Evolutionary conservation across 1,140 invertebrate species (phyloP), one percentile per base, ranked within the genome.

Genomic region (Trichonephila clavata): DNA sequence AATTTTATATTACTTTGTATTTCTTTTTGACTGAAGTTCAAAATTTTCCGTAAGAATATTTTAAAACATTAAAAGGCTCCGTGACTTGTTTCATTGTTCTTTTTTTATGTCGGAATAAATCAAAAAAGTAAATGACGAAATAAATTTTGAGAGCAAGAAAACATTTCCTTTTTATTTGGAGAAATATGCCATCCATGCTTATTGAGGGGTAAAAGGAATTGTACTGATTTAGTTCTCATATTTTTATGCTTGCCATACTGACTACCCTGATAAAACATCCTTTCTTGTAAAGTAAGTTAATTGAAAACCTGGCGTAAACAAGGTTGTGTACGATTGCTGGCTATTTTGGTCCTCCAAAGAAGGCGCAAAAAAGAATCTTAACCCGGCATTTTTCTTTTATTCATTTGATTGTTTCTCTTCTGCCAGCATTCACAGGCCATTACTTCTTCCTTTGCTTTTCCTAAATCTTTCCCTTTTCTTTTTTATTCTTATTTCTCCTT

Each of bases 391-490:
- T 86, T 61, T 63, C 60, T 86, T 50, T 86, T 86, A 86, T 86
- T 63, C 84, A 60, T n/a, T 86, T 61, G n/a, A 39, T 65, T 27
- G 60, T 84, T 83, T 92, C 90, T 68, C 80, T 63, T 83, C 60
- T 61, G 80, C 80, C 16, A n/a, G 80, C 77, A 63, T 92, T 92
- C 90, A 84, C 90, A 92, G 27, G 21, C 81, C 90, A 84, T 92
- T 92, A 84, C 77, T 92, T 92, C 59, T 43, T 59, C 50, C 50
- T 90, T 63, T 50, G 18, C 39, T 92, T 84, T 57, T 68, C 50
- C 80, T 43, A 84, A 92, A 92, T 92, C 77, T 80, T 68, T 68
- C 57, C 24, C 61, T 86, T 86, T 60, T 86, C 14, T 24, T 86
- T 32, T 86, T 86, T 86, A 27, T 61, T 61, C 24, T 2, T 8